Evolutionary conservation across 2,888 invertebrate genomes (phyloP).

Genomic region (Phengaris arion): DNA sequence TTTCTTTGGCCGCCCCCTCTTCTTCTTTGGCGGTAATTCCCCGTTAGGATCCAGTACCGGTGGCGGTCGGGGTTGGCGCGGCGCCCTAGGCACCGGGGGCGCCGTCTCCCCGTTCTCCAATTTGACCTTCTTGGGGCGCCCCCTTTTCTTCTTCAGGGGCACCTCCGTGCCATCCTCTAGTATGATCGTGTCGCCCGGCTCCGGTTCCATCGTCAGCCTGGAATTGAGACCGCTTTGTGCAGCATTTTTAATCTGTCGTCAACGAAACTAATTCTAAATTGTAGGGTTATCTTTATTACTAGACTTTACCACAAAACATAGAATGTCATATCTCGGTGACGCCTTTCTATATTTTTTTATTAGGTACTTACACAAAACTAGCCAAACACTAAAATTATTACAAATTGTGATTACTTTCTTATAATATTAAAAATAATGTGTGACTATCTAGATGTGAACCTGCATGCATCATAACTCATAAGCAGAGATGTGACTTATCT

Average conservation of each 20-base stretch:
- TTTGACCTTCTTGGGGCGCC: slow-evolving; percentile 90
- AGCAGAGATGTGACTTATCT: too few species aligned
- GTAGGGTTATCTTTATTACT: background rate
- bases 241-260: slow-evolving; percentile 51
- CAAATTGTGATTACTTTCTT: too few species aligned
- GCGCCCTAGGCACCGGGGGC: slow-evolving; percentile 73
- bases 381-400: too few species aligned
- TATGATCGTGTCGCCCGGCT: slow-evolving; percentile 75
- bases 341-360: too few species aligned
- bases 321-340: too few species aligned
- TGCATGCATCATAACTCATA: too few species aligned
- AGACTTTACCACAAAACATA: background rate
- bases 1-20: slow-evolving; percentile 93
- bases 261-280: slow-evolving; percentile 32
- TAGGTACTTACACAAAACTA: too few species aligned
- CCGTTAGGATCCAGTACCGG: slow-evolving; percentile 51
- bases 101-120: slow-evolving; percentile 83
- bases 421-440: too few species aligned
- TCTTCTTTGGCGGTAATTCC: slow-evolving; percentile 87
- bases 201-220: slow-evolving; percentile 77
- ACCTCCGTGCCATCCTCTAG: slow-evolving; percentile 82
- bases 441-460: too few species aligned
- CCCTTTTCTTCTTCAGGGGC: slow-evolving; percentile 92
- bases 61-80: slow-evolving; percentile 66
- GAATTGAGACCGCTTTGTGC: slow-evolving; percentile 46